Evolutionary conservation across 2,888 invertebrate species (phyloP), one percentile per base, ranked within the genome.

Genomic region (Pomacea canaliculata): DNA sequence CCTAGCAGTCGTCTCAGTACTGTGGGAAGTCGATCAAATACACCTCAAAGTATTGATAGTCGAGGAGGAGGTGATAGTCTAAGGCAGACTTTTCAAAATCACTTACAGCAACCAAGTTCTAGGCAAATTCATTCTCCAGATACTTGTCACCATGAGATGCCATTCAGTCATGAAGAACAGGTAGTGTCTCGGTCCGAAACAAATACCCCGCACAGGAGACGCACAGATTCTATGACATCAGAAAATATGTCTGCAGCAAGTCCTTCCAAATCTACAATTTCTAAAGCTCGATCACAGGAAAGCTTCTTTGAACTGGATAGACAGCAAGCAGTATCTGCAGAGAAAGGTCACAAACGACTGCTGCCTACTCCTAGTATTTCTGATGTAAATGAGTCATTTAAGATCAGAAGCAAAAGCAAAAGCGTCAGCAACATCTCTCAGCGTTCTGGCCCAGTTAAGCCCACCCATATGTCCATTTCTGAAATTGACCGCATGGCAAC

Each of bases 341-440:
- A 84, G 68, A 85, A 84, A 72, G 82, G 81, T 73, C 82, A 84
- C 12, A 87, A 87, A 75, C 80, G 86, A 46, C 79, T 87, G 51
- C 81, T 86, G 18, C 86, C 86, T 46, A 84, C 85, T 77, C 86
- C 86, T 37, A 81, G 80, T 71, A 67, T 81, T 27, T 73, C 73
- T 0, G 85, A 85, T 23, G 78, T 74, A 10, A 82, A 78, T 67
- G 82, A 84, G 48, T 81, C 84, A n/a, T 84, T 85, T 70, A 83
- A 83, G 67, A 79, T 85, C n/a, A 86, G 85, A 76, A 84, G 84
- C 80, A 87, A 86, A 77, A 85, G 85, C 79, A 87, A 86, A 72
- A 86, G 85, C 76, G 83, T 84, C 16, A 84, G 83, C 72, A 87
- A 85, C 73, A 80, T 85, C 19, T 81, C 80, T 10, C 74, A 76